These are phyloP conservation scores for Halichoerus grypus DNA, from an alignment of 2,113 vertebrate species.

Conservation along the genomic window DNA sequence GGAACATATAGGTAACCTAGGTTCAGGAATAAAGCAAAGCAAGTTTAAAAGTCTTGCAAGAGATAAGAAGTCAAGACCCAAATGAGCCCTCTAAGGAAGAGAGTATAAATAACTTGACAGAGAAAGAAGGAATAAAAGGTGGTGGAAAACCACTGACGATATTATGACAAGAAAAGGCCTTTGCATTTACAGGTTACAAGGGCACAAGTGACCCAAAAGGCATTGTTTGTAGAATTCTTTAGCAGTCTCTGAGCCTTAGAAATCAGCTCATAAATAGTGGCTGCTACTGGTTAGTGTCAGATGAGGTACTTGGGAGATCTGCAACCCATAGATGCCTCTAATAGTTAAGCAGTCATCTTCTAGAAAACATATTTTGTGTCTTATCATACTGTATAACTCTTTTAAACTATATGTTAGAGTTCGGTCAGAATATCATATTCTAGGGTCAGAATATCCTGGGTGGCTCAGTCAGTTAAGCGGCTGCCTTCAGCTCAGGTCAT, in stretches of 20 bases:
- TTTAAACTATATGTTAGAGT: background rate
- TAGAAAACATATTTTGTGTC: constrained; percentile 2
- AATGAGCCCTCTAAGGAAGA: background rate
- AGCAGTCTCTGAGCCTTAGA: background rate
- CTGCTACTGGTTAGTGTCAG: background rate
- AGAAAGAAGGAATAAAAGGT: background rate
- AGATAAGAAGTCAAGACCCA: background rate
- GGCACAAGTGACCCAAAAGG: background rate
- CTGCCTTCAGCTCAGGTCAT: no score
- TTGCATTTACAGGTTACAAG: background rate
- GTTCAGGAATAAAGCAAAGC: background rate
- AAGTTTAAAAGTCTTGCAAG: background rate
- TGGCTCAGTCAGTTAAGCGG: no score
- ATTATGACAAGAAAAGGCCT: background rate
- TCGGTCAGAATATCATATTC: background rate
- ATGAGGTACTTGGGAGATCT: background rate
- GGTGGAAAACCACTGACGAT: background rate
- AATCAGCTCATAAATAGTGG: background rate
- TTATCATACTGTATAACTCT: background rate
- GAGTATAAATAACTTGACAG: background rate
- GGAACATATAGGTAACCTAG: background rate
- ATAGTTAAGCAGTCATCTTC: background rate
- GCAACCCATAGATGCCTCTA: background rate
- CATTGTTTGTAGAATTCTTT: background rate
- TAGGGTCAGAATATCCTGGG: background rate